Conservation (phyloP, 1,140 invertebrate species). For the Cydia pomonella region DNA sequence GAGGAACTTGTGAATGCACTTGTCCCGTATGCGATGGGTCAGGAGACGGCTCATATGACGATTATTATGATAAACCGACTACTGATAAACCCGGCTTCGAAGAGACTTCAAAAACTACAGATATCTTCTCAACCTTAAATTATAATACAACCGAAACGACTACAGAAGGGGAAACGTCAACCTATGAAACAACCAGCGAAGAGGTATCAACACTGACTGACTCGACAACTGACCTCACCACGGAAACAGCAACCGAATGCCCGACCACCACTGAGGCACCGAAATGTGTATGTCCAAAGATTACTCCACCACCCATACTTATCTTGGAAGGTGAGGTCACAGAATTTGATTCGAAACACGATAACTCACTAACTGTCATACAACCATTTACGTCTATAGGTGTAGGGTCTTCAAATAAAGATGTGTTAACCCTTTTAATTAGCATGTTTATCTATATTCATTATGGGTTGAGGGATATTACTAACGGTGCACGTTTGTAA, state of each 20-base stretch:
- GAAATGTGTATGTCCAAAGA: conserved; percentile 81
- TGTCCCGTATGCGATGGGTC: conserved; percentile 83
- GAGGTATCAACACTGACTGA: conserved; percentile 40
- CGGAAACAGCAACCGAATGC: conserved; percentile 49
- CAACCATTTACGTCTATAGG: conserved; percentile 46
- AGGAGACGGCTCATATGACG: conserved; percentile 72
- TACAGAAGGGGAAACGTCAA: conserved; percentile 39
- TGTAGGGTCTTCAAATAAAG: conserved; percentile 45
- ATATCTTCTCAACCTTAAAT: conserved; percentile 36
- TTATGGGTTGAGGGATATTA: conserved; percentile 39
- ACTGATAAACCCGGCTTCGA: conserved; percentile 40
- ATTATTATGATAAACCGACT: conserved; percentile 52
- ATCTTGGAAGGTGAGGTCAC: conserved; percentile 88
- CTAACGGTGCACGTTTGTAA: conserved; percentile 40
- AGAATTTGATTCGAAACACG: conserved; percentile 55
- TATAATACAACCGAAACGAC: conserved; percentile 39
- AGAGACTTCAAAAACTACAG: conserved; percentile 34
- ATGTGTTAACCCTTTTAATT: conserved; percentile 60
- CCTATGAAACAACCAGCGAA: conserved; percentile 46
- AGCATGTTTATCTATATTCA: conserved; percentile 49
- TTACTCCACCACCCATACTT: conserved; percentile 86
- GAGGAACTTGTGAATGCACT: conserved; percentile 88
- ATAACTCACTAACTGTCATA: conserved; percentile 72
- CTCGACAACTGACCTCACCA: conserved; percentile 43
- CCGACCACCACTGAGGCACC: conserved; percentile 63